phyloP scores from a whole-genome alignment of 2,888 invertebrate species.

The Mesorhabditis sp. region DNA sequence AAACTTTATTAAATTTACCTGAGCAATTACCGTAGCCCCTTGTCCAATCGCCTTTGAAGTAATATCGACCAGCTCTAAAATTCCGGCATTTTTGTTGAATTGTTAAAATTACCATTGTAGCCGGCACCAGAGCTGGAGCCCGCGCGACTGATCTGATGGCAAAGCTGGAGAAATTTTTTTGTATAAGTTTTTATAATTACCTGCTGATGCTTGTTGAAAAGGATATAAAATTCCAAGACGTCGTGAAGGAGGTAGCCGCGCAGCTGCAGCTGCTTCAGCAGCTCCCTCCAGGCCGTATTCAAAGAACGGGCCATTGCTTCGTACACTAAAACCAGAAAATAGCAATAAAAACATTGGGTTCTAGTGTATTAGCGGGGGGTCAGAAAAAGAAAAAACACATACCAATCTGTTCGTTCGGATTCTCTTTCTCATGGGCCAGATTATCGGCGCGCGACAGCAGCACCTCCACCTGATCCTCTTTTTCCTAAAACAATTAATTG shows the following conservation, averaged over 20 bases:
- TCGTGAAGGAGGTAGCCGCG: conserved; percentile 75
- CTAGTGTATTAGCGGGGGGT: too few relatives aligned
- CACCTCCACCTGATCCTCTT: conserved; percentile 83
- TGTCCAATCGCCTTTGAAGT: conserved; percentile 77
- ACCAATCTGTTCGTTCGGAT: conserved; percentile 62
- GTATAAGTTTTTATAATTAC: conserved; percentile 56
- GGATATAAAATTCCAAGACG: conserved; percentile 73
- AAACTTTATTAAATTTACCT: not conserved
- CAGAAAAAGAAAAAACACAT: not conserved
- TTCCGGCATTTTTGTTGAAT: too few relatives aligned
- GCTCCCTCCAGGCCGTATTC: conserved; percentile 73
- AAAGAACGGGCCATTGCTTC: conserved; percentile 56
- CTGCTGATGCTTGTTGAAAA: conserved; percentile 59
- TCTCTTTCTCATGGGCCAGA: conserved; percentile 68
- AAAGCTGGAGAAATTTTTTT: not conserved
- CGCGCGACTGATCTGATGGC: too few relatives aligned
- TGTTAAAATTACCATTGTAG: not conserved
- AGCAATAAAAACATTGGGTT: too few relatives aligned
- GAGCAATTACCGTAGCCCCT: conserved; percentile 69
- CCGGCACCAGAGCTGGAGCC: not conserved
- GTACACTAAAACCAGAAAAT: conserved; percentile 17
- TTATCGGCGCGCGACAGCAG: conserved; percentile 81
- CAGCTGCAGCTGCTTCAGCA: conserved; percentile 74
- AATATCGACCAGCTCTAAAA: conserved; percentile 69
- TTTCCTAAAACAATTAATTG: conserved; percentile 66